These are phyloP conservation scores for Suricata suricatta DNA, from an alignment of 2,113 vertebrate genomes.

Conservation along the genomic window DNA sequence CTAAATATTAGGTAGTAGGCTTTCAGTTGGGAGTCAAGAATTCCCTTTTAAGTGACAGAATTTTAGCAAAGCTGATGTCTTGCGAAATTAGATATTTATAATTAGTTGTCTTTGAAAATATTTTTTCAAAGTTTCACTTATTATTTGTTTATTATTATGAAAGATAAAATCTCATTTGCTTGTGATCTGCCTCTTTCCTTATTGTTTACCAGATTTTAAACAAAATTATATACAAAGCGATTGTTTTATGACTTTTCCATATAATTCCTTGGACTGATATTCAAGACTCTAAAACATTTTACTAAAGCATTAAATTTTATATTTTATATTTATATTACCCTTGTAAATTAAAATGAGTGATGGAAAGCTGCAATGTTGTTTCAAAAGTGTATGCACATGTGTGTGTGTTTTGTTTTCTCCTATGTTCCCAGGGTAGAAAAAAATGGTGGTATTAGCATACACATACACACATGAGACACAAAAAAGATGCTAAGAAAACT, in stretches of 20 bases:
- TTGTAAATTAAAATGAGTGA: neutral
- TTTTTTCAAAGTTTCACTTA: neutral
- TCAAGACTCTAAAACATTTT: neutral
- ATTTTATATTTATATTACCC: neutral
- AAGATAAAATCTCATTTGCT: neutral
- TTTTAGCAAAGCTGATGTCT: neutral
- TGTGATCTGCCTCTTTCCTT: neutral
- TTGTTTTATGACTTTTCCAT: neutral
- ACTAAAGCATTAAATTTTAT: neutral
- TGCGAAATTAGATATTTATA: conserved; percentile 41
- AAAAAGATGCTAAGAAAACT: neutral
- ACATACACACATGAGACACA: neutral
- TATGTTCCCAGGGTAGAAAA: neutral
- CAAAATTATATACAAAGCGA: neutral
- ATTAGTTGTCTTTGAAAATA: conserved; percentile 36
- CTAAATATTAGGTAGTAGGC: conserved; percentile 22
- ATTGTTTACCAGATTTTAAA: neutral
- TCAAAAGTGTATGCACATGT: neutral
- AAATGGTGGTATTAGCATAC: neutral
- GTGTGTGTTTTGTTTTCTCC: neutral
- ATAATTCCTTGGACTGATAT: neutral
- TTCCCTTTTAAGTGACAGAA: conserved; percentile 27
- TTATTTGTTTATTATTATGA: conserved; percentile 10
- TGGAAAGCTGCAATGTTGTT: neutral
- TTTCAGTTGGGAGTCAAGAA: conserved; percentile 12